A percentile compares a stretch with the other conserved stretches of the same genome.
Conservation (phyloP, 2,113 vertebrate species). For the Amblyornis subalaris region DNA sequence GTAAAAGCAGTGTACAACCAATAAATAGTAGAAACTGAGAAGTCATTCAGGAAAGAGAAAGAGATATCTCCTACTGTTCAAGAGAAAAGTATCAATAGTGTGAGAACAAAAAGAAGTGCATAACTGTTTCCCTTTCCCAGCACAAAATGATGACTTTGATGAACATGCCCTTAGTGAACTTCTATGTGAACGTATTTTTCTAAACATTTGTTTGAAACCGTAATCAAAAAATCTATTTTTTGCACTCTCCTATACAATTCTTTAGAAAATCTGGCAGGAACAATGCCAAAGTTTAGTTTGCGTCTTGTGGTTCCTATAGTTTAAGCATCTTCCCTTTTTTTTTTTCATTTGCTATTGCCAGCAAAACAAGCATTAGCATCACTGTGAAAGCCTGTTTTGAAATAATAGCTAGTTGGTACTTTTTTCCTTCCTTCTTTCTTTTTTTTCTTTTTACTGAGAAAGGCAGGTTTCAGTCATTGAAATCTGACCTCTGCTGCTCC, state of each 20-base stretch:
- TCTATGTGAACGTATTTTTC: not conserved
- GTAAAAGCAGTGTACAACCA: not conserved
- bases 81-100: not conserved
- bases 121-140: not conserved
- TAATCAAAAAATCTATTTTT: not conserved
- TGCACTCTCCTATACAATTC: not conserved
- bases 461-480: not conserved
- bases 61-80: not conserved
- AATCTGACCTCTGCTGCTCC: not conserved
- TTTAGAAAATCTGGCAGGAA: not conserved
- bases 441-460: not conserved
- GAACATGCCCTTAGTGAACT: not conserved
- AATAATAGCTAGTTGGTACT: not conserved
- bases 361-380: not conserved
- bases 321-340: not conserved
- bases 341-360: not conserved
- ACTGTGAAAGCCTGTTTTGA: not conserved
- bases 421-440: too few species aligned
- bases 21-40: not conserved
- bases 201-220: not conserved
- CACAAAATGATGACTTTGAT: not conserved
- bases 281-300: not conserved
- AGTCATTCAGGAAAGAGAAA: not conserved
- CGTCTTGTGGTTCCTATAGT: not conserved
- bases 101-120: not conserved